These are phyloP conservation scores for Pasiphila rectangulata DNA, from an alignment of 2,888 invertebrate genomes.

Conservation along the genomic window DNA sequence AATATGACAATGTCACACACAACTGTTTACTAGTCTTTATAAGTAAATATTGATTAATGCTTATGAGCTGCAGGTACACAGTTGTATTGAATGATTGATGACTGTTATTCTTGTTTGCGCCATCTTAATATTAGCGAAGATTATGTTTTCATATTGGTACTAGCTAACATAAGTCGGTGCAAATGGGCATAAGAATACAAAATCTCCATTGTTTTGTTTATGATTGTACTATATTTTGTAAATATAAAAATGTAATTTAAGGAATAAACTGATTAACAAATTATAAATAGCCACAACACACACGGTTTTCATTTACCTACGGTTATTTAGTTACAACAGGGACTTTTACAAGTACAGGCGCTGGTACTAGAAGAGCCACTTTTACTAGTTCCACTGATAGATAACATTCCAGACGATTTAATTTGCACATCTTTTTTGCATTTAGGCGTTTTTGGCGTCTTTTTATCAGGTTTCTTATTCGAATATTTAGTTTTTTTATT, in stretches of 20 bases:
- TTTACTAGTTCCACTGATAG: slow-evolving; percentile 17
- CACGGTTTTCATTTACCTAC: slow-evolving; percentile 45
- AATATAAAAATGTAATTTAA: slow-evolving; percentile 68
- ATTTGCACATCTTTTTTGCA: slow-evolving; percentile 16
- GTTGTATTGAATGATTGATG: slow-evolving; percentile 52
- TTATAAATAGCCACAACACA: slow-evolving; percentile 67
- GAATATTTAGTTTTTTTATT: not conserved
- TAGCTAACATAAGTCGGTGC: no score
- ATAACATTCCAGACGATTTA: slow-evolving; percentile 20
- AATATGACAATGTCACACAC: slow-evolving; percentile 29
- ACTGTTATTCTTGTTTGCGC: slow-evolving; percentile 8
- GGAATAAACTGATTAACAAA: slow-evolving; percentile 75
- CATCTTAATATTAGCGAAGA: not conserved
- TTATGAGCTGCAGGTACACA: slow-evolving; percentile 52
- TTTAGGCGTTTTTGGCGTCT: slow-evolving; percentile 18
- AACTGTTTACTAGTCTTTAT: slow-evolving; percentile 52
- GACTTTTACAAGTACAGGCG: slow-evolving; percentile 22
- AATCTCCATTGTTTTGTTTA: slow-evolving; percentile 74
- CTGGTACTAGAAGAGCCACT: slow-evolving; percentile 29
- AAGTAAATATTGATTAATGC: slow-evolving; percentile 34
- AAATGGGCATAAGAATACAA: slow-evolving; percentile 42
- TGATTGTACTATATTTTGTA: slow-evolving; percentile 71
- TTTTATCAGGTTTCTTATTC: slow-evolving; percentile 21
- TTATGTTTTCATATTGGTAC: no score
- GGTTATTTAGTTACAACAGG: no score